Base-by-base conservation (phyloP, 1,140 invertebrate genomes). In the Heterodera carotae region DNA sequence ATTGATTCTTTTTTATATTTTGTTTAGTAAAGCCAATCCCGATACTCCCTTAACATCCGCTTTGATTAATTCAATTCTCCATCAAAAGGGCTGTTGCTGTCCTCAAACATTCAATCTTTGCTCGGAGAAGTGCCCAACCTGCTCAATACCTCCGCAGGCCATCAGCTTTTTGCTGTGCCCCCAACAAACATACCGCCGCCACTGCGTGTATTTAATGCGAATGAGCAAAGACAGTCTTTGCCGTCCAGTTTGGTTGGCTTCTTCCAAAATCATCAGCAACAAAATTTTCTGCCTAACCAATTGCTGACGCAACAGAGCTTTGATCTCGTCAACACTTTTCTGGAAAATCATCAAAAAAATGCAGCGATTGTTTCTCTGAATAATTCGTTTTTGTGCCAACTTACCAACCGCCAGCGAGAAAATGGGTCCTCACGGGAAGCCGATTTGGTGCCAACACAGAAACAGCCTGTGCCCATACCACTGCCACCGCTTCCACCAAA, bases 221-320 rank as follows among this genome's bases (percentile, higher is more conserved):
- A 66, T 66, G 62, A 31, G 62, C 62, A 29, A 34, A 66, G 25
- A 12, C 62, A 66, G 25, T 27, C 62, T 31, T 31, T 66, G 29
- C 10, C 62, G 27, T 22, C n/a, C 7, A 22, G 62, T 22, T 34
- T 66, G 27, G 25, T 34, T 5, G 62, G 27, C 1, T 66, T 66
- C 33, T 66, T 66, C 25, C 6, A 25, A 29, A 66, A 29, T 60
- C 53, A 73, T 18, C 72, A 74, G 27, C 70, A 56, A n/a, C 72
- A 62, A 34, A 74, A 29, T 33, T 10, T 33, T 18, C 27, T 72
- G 1, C 56, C 25, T 5, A 62, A 36, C 2, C 48, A 43, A n/a
- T 62, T 62, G 27, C 2, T 73, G 36, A 15, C 18, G 39, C 72
- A 74, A 25, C 71, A 73, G 34, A 66, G 62, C 62, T 31, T 66